Evolutionary conservation across 2,888 invertebrate species (phyloP).

Genomic region (Galeruca laticollis): DNA sequence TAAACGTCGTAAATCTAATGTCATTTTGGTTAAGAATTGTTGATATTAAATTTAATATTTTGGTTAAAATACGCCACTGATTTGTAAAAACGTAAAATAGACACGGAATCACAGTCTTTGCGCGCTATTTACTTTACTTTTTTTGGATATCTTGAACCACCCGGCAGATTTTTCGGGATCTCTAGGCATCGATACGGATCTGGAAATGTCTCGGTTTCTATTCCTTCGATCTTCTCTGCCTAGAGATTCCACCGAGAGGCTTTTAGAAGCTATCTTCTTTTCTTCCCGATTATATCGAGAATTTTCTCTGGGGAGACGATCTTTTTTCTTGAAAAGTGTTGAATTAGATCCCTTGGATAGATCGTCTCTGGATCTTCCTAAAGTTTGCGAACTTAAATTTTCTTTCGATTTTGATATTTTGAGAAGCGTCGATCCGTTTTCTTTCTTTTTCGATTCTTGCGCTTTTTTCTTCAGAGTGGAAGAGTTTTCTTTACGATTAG

Average conservation of each 20-base stretch:
- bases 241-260: conserved; percentile 75
- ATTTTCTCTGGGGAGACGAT: conserved; percentile 67
- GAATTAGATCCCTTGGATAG: conserved; percentile 59
- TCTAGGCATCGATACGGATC: conserved; percentile 80
- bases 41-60: conserved; percentile 26
- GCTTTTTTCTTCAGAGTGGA: conserved; percentile 67
- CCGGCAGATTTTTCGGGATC: conserved; percentile 79
- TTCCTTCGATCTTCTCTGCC: conserved; percentile 65
- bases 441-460: conserved; percentile 65
- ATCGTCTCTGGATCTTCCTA: conserved; percentile 61
- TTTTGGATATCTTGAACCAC: conserved; percentile 77
- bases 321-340: conserved; percentile 64
- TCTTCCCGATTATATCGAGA: conserved; percentile 62
- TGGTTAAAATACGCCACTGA: conserved; percentile 40
- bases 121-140: conserved; percentile 64
- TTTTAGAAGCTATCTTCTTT: conserved; percentile 66
- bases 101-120: conserved; percentile 59
- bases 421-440: conserved; percentile 63
- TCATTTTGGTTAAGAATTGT: conserved; percentile 24
- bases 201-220: conserved; percentile 68
- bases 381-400: conserved; percentile 57
- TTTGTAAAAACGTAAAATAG: conserved; percentile 28
- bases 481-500: conserved; percentile 61
- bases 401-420: conserved; percentile 65
- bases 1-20: too few species aligned